Base-by-base conservation (phyloP, 2,797 vertebrate species). In the Tadarida brasiliensis region DNA sequence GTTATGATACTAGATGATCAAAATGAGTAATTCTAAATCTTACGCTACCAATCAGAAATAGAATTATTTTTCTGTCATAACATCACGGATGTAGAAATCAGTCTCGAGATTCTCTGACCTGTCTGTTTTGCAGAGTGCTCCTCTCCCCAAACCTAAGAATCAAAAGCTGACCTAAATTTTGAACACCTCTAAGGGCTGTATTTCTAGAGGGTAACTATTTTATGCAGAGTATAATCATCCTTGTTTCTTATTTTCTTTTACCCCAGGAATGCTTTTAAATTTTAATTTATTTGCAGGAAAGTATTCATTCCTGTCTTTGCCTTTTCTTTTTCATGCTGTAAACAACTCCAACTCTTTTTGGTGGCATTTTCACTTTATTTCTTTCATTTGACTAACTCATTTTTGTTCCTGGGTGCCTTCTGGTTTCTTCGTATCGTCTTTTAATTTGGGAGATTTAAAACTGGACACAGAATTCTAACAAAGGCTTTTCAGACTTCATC, bases 301-400 rank as follows among this genome's bases (percentile, higher is more conserved):
- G 7, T 35, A 65, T 63, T 68, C 74, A 51, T 78, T 92, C 63
- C 30, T 12, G 54, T 44, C 49, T 83, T 86, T 49, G 57, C 47
- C 59, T 73, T 90, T 87, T 65, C 30, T 61, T 89, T 94, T 68
- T 63, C 39, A 81, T 5, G 14, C 65, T 39, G 24, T 33, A 71
- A 82, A 87, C 33, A 90, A 63, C 47, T 85, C 9, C n/a, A 33
- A 49, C 54, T 78, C 63, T 91, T 77, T 78, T 4, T 3, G 30
- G 39, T 10, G 35, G 47, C 90, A 96, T 83, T 96, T 94, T 71
- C 71, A 54, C 78, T 85, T 91, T 73, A 35, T 88, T 82, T 82
- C 65, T 95, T 92, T 81, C 59, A 83, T 63, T 94, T 44, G 44
- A 61, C 54, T 92, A 30, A 84, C 11, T 84, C 10, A 16, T 44